Percentiles rank a stretch among this genome's conserved stretches.
phyloP scores from a whole-genome alignment of 2,113 vertebrate species.

The Chascanopsetta lugubris region DNA sequence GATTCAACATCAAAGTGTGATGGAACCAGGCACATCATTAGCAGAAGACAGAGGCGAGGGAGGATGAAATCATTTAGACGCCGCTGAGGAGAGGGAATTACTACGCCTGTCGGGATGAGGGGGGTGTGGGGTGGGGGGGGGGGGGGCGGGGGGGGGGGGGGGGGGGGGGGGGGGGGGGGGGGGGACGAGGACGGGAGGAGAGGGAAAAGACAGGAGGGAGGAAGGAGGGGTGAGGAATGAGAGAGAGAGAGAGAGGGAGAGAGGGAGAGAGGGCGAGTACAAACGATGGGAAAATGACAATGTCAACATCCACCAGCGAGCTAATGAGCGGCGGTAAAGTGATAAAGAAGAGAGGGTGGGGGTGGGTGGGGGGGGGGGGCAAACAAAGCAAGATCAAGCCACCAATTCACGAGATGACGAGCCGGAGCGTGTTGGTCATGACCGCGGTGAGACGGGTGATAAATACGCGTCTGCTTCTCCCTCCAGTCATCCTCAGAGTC shows the following conservation, averaged over 20 bases:
- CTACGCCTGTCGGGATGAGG: conserved; percentile 60
- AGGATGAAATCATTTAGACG: conserved; percentile 75
- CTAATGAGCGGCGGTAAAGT: conserved; percentile 38
- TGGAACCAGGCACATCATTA: conserved; percentile 73
- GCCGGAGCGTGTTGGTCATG: conserved; percentile 1
- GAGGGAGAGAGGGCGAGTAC: conserved; percentile 11
- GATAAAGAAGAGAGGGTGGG: too few relatives aligned
- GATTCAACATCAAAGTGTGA: conserved; percentile 75
- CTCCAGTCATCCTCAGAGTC: conserved; percentile 10
- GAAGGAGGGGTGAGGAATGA: conserved; percentile 9
- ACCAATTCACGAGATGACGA: conserved; percentile 2
- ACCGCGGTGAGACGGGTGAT: conserved; percentile 2
- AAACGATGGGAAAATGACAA: conserved; percentile 48
- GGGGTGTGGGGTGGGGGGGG: conserved; percentile 10
- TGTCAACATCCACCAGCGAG: conserved; percentile 38
- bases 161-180: conserved; percentile 24
- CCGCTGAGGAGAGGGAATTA: conserved; percentile 63
- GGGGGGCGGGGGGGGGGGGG: conserved; percentile 9
- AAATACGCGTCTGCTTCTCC: not conserved
- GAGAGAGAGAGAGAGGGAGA: too few relatives aligned
- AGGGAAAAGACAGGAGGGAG: conserved; percentile 22
- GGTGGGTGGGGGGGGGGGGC: conserved; percentile 5
- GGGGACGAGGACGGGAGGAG: conserved; percentile 5
- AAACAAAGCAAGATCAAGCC: conserved; percentile 9
- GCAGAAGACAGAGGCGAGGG: conserved; percentile 61